Evolutionary conservation across 2,797 vertebrate species (phyloP), one percentile per base, ranked within the genome.

Genomic region (Malurus splendens): DNA sequence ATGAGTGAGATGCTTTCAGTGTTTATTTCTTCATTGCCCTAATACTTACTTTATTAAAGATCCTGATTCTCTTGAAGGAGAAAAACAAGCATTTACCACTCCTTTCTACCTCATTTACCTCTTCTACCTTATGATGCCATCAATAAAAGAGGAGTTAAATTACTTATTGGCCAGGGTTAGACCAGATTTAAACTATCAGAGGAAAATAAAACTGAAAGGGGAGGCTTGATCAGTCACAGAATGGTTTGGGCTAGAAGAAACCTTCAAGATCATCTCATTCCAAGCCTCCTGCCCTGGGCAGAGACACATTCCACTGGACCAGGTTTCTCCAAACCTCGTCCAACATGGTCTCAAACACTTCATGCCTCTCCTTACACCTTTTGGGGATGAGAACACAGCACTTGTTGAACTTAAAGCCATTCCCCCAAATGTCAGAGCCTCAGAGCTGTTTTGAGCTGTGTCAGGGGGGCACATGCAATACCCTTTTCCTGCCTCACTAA

Each of bases 11-110:
- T 7, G 28, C 52, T 90, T 90, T 81, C 54, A 44, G 15, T 87
- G 72, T 90, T 95, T 90, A 44, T 90, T 91, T 81, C 77, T 81
- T 93, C 92, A 62, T 77, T 68, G 82, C 61, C 42, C 90, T 93
- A 82, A 87, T 68, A 68, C 68, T 90, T 57, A 71, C 70, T 76
- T 93, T 79, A 79, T 73, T 89, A 82, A 84, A 92, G 83, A 79
- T 82, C 32, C 13, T 30, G 59, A 30, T 86, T 89, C 71, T 92
- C 86, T 90, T 86, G 55, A 64, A 76, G 39, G 68, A 78, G 83
- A 86, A 85, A 70, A 92, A 66, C 5, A 23, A 86, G 73, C 61
- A 60, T 76, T 94, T 94, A 52, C 72, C 42, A 30, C 41, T 61
- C 7, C 5, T 76, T 87, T 94, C 78, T 84, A 44, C 55, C 50